phyloP scores from a whole-genome alignment of 2,113 vertebrate species.

The Pachycephala philippinensis region DNA sequence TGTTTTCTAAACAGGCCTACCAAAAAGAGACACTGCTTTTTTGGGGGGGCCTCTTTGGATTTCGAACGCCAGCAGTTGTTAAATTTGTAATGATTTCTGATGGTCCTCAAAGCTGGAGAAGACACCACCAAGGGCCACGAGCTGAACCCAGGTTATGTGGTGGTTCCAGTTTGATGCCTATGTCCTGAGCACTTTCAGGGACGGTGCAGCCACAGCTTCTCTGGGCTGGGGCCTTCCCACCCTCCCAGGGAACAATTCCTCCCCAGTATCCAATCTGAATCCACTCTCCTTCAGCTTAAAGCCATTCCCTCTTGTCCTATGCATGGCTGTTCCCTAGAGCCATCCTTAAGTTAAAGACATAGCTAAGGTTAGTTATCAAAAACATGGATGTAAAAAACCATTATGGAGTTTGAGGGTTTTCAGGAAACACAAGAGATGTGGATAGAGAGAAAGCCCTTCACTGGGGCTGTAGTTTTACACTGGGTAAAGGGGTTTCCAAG shows the following conservation, averaged over 20 bases:
- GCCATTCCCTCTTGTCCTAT: background rate
- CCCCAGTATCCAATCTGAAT: background rate
- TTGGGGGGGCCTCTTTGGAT: background rate
- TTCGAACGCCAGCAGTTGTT: background rate
- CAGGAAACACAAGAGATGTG: background rate
- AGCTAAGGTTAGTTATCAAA: background rate
- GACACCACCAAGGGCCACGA: background rate
- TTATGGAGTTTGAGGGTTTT: background rate
- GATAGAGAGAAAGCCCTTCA: background rate
- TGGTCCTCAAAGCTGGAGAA: background rate
- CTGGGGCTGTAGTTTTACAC: rapidly evolving
- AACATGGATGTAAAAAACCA: background rate
- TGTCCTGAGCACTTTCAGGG: background rate
- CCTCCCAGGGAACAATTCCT: background rate
- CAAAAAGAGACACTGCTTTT: background rate
- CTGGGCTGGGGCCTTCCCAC: background rate
- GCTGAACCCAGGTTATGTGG: rapidly evolving
- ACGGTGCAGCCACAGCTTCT: background rate
- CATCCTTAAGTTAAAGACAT: background rate
- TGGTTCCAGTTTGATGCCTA: background rate
- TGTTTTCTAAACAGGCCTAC: background rate
- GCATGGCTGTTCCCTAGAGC: background rate
- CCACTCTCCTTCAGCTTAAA: background rate
- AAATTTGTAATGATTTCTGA: background rate
- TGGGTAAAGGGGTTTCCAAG: background rate